phyloP scores from a whole-genome alignment of 2,113 vertebrate genomes.

The Arenaria interpres region DNA sequence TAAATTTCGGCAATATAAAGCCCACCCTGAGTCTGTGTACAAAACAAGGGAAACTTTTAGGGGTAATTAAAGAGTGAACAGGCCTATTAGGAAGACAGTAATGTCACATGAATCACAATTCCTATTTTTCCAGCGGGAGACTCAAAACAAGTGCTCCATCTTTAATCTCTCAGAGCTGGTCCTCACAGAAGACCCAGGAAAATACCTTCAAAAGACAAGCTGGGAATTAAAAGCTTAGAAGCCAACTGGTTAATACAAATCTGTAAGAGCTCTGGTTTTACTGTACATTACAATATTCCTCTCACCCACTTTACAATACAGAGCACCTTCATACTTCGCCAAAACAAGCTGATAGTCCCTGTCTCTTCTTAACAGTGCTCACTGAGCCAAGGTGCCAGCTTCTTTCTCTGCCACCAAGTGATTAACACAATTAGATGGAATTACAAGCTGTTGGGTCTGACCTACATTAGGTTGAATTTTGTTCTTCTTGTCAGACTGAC shows the following conservation, averaged over 20 bases:
- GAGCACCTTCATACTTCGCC: background rate
- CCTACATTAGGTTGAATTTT: background rate
- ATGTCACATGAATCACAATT: background rate
- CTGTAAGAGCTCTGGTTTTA: background rate
- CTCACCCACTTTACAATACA: background rate
- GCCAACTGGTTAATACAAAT: background rate
- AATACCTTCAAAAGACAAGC: background rate
- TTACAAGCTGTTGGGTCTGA: background rate
- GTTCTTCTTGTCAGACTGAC: background rate
- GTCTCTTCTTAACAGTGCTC: background rate
- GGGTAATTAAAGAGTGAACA: background rate
- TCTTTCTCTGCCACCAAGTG: background rate
- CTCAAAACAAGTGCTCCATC: background rate
- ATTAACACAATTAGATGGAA: background rate
- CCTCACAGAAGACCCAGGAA: background rate
- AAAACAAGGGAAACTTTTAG: background rate
- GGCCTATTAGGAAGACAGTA: background rate
- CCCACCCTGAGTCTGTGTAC: background rate
- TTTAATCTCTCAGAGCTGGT: background rate
- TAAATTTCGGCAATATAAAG: background rate
- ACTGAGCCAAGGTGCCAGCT: accelerated
- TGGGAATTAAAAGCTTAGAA: background rate
- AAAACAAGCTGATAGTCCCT: background rate
- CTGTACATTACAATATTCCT: background rate
- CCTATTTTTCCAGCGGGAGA: background rate